A percentile compares a stretch with the other conserved stretches of the same genome.
Conservation (phyloP, 1,140 invertebrate genomes). For the Thalassaphorura encarpata region DNA sequence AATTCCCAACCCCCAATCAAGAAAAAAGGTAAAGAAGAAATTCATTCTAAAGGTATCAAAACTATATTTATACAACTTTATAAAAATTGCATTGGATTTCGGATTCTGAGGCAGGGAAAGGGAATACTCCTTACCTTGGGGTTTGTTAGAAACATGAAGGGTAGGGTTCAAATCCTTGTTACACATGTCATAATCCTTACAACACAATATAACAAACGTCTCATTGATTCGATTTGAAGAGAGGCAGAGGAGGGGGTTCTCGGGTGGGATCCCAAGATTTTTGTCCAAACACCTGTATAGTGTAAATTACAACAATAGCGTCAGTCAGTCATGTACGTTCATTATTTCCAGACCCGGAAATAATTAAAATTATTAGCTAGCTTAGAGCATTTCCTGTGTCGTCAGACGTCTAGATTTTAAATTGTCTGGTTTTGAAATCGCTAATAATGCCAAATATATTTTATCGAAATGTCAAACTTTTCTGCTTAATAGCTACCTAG, state of each 20-base stretch:
- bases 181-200: conserved; percentile 51
- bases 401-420: not conserved
- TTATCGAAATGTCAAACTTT: not conserved
- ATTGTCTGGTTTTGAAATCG: not conserved
- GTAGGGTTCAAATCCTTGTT: conserved; percentile 44
- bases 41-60: not conserved
- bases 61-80: not conserved
- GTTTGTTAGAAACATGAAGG: conserved; percentile 36
- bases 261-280: conserved; percentile 44
- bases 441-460: not conserved
- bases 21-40: not conserved
- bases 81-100: not conserved
- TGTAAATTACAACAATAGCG: too few relatives aligned
- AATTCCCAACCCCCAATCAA: not conserved
- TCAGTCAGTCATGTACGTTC: too few relatives aligned
- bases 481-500: too few relatives aligned
- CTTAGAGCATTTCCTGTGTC: not conserved
- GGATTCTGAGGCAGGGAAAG: too few relatives aligned
- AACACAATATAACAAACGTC: conserved; percentile 47
- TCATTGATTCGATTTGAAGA: conserved; percentile 43
- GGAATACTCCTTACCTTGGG: too few relatives aligned
- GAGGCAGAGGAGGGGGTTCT: conserved; percentile 51
- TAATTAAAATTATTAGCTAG: not conserved
- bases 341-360: not conserved
- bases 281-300: conserved; percentile 47